Percentiles rank a stretch among this genome's conserved stretches.
Evolutionary conservation across 2,888 invertebrate genomes (phyloP).

Genomic region (Trichogramma dendrolimi): DNA sequence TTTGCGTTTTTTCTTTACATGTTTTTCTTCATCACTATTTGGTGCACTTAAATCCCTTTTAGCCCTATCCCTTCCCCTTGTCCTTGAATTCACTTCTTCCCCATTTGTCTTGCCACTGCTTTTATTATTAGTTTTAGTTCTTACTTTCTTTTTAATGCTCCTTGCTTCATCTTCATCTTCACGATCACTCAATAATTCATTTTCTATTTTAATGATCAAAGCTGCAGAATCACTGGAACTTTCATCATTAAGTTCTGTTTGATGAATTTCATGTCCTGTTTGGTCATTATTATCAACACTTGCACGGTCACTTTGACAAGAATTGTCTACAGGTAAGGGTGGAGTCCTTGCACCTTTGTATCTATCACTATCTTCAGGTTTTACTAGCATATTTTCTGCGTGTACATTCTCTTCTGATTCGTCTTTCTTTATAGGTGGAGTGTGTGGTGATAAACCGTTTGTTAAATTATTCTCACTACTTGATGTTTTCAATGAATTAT

Average conservation of each 20-base stretch:
- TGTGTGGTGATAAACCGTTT: slow-evolving; percentile 47
- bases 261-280: slow-evolving; percentile 33
- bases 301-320: slow-evolving; percentile 37
- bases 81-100: slow-evolving; percentile 45
- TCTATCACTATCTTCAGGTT: slow-evolving; percentile 40
- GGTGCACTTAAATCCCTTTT: slow-evolving; percentile 55
- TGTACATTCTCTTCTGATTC: slow-evolving; percentile 31
- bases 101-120: slow-evolving; percentile 47
- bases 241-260: slow-evolving; percentile 47
- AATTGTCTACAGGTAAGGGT: slow-evolving; percentile 38
- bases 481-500: slow-evolving; percentile 41
- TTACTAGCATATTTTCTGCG: slow-evolving; percentile 30
- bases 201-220: slow-evolving; percentile 51
- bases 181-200: slow-evolving; percentile 50
- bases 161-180: slow-evolving; percentile 42
- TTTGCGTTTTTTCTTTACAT: slow-evolving; percentile 66
- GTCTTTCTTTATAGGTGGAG: slow-evolving; percentile 46
- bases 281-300: slow-evolving; percentile 41
- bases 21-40: slow-evolving; percentile 54
- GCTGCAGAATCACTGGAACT: slow-evolving; percentile 52
- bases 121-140: slow-evolving; percentile 40
- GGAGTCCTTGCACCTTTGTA: slow-evolving; percentile 47
- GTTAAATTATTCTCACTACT: slow-evolving; percentile 42
- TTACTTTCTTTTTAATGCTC: slow-evolving; percentile 31
- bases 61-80: slow-evolving; percentile 48